Base-by-base conservation (phyloP, 2,888 invertebrate species). In the Drosophila leonis region DNA sequence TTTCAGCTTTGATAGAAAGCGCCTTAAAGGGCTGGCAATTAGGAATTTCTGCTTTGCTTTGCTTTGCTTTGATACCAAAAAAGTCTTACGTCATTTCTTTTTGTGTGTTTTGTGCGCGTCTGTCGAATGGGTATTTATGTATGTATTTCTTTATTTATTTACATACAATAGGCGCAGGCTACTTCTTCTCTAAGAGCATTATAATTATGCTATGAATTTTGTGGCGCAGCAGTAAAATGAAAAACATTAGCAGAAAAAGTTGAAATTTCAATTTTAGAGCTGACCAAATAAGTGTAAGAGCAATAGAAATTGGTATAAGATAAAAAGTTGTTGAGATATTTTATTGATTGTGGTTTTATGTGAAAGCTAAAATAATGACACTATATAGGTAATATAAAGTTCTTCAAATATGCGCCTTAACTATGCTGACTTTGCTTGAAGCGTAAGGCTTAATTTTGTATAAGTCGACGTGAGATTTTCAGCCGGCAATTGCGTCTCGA, bases 1-100 rank as follows among this genome's bases (percentile, higher is more conserved):
- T 4, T 20, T 12, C 29, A 20, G 31, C 33, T 51, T 35, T 18
- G 18, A 7, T n/a, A 31, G 46, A 29, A 29, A 18, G n/a, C 5
- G 15, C 6, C 29, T 12, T 33, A 15, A 33, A 51, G 33, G 33
- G 35, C 51, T 13, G 35, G 13, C 51, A 13, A 15, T 52, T 35
- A 15, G 24, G 35, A 35, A 52, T 24, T 52, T 24, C 15, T 24
- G 35, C 35, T 20, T 31, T 18, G 49, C 35, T 35, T 15, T n/a
- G 52, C 35, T 24, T 24, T 24, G 24, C 24, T 24, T 24, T 24
- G 24, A 29, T n/a, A 13, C 35, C 29, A 51, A 61, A 12, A 18
- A 33, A 24, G 57, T 56, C 76, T 83, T 83, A 83, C 83, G 83
- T 83, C 83, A 83, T 77, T 67, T 79, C 59, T 68, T 46, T 59